A percentile compares a stretch with the other conserved stretches of the same genome.
phyloP scores from a whole-genome alignment of 2,113 vertebrate species.

The Nyctereutes procyonoides region DNA sequence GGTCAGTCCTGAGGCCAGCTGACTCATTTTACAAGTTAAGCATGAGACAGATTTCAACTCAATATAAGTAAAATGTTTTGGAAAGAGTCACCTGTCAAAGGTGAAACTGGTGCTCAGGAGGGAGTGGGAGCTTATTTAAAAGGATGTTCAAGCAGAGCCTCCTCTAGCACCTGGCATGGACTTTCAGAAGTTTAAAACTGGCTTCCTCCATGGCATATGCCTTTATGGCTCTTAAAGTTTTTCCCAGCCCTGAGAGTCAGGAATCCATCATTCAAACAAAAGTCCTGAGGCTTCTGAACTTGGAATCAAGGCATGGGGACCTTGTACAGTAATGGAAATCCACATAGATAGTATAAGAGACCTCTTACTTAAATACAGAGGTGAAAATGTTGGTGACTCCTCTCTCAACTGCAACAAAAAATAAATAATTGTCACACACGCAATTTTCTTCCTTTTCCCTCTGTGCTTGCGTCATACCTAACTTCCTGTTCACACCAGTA shows the following conservation, averaged over 20 bases:
- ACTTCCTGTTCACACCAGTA: background rate
- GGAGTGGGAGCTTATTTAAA: background rate
- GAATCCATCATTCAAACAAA: background rate
- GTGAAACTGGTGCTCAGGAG: background rate
- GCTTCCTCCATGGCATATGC: background rate
- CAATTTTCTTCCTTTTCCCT: background rate
- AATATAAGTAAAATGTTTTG: background rate
- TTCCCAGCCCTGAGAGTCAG: background rate
- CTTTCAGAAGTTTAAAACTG: background rate
- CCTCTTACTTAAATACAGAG: too few species aligned
- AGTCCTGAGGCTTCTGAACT: background rate
- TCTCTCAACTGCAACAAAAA: background rate
- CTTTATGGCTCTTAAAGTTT: background rate
- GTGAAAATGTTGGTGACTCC: too few species aligned
- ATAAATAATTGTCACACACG: background rate
- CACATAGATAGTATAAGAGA: background rate
- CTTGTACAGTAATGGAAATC: background rate
- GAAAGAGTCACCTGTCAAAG: background rate
- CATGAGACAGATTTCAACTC: background rate
- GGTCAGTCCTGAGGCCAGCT: background rate
- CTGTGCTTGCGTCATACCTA: background rate
- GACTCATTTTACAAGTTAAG: background rate
- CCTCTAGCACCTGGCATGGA: background rate
- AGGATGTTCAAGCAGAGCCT: background rate
- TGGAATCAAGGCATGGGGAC: fast-evolving